These are phyloP conservation scores for Stylophora pistillata DNA, from an alignment of 64 coral and sea anemone genomes.

Conservation along the genomic window DNA sequence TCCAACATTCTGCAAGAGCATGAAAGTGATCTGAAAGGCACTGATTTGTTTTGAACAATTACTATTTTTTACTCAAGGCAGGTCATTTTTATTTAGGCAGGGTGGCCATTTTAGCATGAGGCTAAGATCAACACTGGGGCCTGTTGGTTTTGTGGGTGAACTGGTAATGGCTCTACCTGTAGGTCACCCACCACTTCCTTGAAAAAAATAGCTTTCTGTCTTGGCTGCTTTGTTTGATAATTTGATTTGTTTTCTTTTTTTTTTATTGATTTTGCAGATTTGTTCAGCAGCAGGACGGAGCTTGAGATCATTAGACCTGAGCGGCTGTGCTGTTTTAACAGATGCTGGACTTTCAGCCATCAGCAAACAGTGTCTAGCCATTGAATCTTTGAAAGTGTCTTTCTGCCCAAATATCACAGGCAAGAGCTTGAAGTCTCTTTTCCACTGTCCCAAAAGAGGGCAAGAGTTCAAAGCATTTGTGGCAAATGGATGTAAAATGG, in stretches of 20 bases:
- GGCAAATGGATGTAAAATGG: constrained; percentile 83
- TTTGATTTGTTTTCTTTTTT: background rate
- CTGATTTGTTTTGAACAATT: too few relatives aligned
- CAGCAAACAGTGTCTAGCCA: constrained; percentile 62
- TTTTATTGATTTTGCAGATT: constrained; percentile 42
- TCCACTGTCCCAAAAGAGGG: constrained; percentile 53
- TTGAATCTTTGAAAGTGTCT: constrained; percentile 68
- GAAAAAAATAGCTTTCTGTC: too few relatives aligned
- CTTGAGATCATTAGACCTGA: constrained; percentile 65
- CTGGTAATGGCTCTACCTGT: too few relatives aligned
- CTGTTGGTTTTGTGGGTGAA: too few relatives aligned
- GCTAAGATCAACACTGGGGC: too few relatives aligned
- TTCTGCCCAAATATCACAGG: constrained; percentile 82
- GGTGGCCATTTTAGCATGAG: too few relatives aligned
- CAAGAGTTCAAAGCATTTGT: constrained; percentile 66
- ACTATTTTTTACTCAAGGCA: too few relatives aligned
- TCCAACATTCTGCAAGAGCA: too few relatives aligned
- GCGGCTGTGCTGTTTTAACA: constrained; percentile 58
- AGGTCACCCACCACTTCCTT: too few relatives aligned
- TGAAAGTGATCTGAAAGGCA: too few relatives aligned
- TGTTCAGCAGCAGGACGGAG: constrained; percentile 59
- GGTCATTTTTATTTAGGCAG: too few relatives aligned
- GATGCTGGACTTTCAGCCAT: constrained; percentile 74
- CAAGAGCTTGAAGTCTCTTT: constrained; percentile 57
- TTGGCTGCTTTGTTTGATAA: background rate